phyloP scores from a whole-genome alignment of 1,140 invertebrate species.

The Leptoteleia sp. region DNA sequence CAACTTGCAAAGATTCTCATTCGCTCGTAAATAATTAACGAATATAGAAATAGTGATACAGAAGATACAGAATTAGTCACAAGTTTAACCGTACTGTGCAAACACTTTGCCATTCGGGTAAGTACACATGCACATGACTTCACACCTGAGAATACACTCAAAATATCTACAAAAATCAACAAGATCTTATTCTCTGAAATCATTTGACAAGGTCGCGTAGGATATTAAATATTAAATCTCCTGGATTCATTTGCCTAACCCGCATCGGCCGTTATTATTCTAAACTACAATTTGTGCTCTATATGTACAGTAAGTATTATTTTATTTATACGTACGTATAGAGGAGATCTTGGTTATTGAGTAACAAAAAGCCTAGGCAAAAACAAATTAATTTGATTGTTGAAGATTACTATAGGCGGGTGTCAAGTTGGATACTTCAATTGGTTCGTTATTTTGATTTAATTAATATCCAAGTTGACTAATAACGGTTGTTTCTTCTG shows the following conservation, averaged over 20 bases:
- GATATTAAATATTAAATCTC: constrained; percentile 48
- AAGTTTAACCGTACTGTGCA: no score
- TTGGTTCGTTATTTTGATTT: no score
- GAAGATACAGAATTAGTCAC: no score
- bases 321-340: constrained; percentile 24
- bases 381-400: no score
- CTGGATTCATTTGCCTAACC: constrained; percentile 49
- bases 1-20: no score
- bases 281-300: constrained; percentile 71
- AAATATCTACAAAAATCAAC: constrained; percentile 47
- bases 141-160: constrained; percentile 30
- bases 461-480: no score
- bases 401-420: no score
- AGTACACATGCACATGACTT: neutral
- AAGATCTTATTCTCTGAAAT: constrained; percentile 24
- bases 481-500: no score
- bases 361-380: no score
- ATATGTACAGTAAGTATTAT: constrained; percentile 71
- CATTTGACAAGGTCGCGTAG: constrained; percentile 40
- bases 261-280: constrained; percentile 48
- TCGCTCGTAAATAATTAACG: no score
- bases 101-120: neutral
- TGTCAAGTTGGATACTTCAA: no score
- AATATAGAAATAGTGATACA: no score
- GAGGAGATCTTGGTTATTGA: constrained; percentile 1